Evolutionary conservation across 2,888 invertebrate species (phyloP).

Genomic region (Polyommatus icarus): DNA sequence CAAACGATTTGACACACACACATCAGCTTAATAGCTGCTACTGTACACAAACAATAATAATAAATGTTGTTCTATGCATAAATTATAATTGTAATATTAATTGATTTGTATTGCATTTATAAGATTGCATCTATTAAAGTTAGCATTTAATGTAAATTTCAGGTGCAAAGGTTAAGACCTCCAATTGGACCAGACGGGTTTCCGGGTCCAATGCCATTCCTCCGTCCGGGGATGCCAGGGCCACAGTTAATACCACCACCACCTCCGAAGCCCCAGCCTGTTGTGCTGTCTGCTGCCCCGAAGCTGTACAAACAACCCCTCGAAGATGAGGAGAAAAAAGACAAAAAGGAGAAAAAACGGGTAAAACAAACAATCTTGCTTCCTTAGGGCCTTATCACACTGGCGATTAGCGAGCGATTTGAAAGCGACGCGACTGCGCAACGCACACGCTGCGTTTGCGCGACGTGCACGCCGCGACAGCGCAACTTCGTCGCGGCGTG

Average conservation of each 20-base stretch:
- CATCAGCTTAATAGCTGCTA: too few relatives aligned
- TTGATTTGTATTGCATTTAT: too few relatives aligned
- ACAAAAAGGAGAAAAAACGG: conserved; percentile 60
- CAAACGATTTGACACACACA: too few relatives aligned
- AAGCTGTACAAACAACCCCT: conserved; percentile 82
- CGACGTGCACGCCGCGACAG: too few relatives aligned
- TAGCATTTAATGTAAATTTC: conserved; percentile 39
- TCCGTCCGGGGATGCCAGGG: conserved; percentile 64
- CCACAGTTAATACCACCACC: conserved; percentile 68
- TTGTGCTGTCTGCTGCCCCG: conserved; percentile 85
- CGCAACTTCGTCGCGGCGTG: too few relatives aligned
- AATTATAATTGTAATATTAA: too few relatives aligned
- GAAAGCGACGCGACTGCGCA: too few relatives aligned
- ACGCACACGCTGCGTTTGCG: too few relatives aligned
- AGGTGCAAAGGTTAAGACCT: conserved; percentile 62
- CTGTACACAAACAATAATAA: too few relatives aligned
- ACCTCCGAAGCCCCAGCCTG: conserved; percentile 78
- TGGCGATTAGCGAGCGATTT: too few relatives aligned
- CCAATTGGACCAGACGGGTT: conserved; percentile 50
- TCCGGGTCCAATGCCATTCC: conserved; percentile 64
- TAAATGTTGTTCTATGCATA: too few relatives aligned
- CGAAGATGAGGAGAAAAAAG: conserved; percentile 65
- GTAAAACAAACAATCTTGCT: background rate
- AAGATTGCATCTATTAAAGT: background rate
- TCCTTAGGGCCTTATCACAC: too few relatives aligned